A percentile compares a stretch with the other conserved stretches of the same genome.
Conservation (phyloP, 2,113 vertebrate species). For the Canis aureus region DNA sequence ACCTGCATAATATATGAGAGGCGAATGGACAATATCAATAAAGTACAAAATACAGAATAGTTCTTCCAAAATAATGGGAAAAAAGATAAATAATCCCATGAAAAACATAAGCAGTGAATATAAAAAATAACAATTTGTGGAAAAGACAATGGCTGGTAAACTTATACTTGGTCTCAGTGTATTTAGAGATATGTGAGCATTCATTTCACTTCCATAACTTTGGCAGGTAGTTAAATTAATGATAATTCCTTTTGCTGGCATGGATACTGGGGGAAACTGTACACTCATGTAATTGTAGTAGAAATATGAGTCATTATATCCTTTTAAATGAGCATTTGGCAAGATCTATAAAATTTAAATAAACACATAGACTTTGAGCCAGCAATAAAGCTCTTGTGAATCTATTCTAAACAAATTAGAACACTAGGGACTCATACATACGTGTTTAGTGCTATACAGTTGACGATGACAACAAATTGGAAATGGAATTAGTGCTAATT, state of each 20-base stretch:
- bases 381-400: neutral
- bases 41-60: neutral
- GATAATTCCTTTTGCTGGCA: neutral
- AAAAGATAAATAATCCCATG: neutral
- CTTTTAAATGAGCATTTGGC: neutral
- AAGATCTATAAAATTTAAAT: conserved; percentile 40
- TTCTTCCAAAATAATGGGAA: neutral
- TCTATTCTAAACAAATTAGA: neutral
- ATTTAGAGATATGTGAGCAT: neutral
- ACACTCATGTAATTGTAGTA: neutral
- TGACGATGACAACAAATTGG: neutral
- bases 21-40: neutral
- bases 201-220: neutral
- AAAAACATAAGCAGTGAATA: neutral
- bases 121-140: neutral
- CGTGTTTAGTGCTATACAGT: neutral
- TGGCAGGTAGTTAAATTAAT: conserved; percentile 34
- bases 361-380: neutral
- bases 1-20: neutral
- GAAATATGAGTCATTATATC: neutral
- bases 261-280: neutral
- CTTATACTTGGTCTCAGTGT: neutral
- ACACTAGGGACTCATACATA: neutral
- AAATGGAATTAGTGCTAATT: conserved; percentile 14
- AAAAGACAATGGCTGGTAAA: neutral